Evolutionary conservation across 2,113 vertebrate genomes (phyloP), one percentile per base, ranked within the genome.

Genomic region (Pelusios castaneus): DNA sequence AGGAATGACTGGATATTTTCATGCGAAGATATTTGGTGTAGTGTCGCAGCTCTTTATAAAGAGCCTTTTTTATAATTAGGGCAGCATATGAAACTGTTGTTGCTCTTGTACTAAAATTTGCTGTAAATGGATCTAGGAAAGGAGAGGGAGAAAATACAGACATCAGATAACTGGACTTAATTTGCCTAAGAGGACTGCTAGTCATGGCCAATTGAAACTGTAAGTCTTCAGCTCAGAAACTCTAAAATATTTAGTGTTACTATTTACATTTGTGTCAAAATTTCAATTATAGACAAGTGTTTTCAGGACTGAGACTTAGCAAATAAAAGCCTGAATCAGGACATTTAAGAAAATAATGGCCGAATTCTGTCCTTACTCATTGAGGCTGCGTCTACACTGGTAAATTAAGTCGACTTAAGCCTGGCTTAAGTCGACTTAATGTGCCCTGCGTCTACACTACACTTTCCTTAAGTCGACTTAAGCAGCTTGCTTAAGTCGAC

Each of bases 101-200:
- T 94, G 89, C 96, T 97, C 92, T 95, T 95, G 90, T 96, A 95
- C 91, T 97, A 97, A 97, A 97, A 97, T 96, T 96, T 97, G 82
- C 91, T 94, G 94, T 90, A 97, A 96, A 93, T 95, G 95, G 89
- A 94, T 80, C 89, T 84, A 85, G 93, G 90, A 67, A 93, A 73
- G 87, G 94, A 91, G 63, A 95, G 56, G 90, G 95, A 94, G 95
- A 86, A 95, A 97, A 95, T 94, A 96, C 94, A 96, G 92, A 86
- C 91, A 88, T 94, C 90, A 90, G 91, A 92, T 94, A 96, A 96
- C 93, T 95, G 75, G 88, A 90, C 58, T 91, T 96, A 90, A 94
- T 97, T 96, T 96, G 75, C 91, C 90, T 97, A 94, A 91, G 77
- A 94, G 96, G 92, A 78, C 38, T 90, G 85, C 90, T 89, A 75